Evolutionary conservation across 2,888 invertebrate species (phyloP), one percentile per base, ranked within the genome.

Genomic region (Chalcis sispes): DNA sequence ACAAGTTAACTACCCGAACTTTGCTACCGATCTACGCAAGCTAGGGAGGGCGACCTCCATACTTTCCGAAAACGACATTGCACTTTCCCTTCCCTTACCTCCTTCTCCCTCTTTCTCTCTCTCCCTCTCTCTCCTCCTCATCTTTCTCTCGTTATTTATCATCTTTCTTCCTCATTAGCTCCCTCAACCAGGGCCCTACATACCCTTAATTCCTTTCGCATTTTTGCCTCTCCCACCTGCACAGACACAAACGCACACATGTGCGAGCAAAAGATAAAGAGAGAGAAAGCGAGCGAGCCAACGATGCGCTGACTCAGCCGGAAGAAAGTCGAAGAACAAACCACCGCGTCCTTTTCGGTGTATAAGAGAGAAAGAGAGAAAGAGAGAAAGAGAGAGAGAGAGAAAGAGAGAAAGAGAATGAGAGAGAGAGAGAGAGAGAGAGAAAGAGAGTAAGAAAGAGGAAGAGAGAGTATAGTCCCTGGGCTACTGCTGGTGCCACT

Each of bases 311-410:
- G 76, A 80, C 81, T 79, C 78, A 73, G 78, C 75, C 79, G 80
- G 77, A 79, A 79, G 76, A 78, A 77, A 80, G 77, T 79, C 73
- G 78, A 76, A 75, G 80, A 80, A 79, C 81, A 81, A 81, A 80
- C 80, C n/a, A n/a, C n/a, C n/a, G n/a, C n/a, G n/a, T n/a, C n/a
- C n/a, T n/a, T n/a, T n/a, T n/a, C n/a, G n/a, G n/a, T n/a, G n/a
- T n/a, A n/a, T 80, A 74, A 36, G 10, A 54, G 27, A 2, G 27
- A 25, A 15, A 54, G 29, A 54, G 54, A 54, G 10, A 25, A 18
- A 25, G 15, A 54, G 54, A 54, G 52, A 8, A 20, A 52, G 52
- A 36, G 36, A 36, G 36, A 7, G 36, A 36, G n/a, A 36, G 4
- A 52, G 52, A 52, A 25, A 54, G 10, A 54, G 25, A n/a, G 56